Base-by-base conservation (phyloP, 1,140 invertebrate genomes). In the Maconellicoccus hirsutus region DNA sequence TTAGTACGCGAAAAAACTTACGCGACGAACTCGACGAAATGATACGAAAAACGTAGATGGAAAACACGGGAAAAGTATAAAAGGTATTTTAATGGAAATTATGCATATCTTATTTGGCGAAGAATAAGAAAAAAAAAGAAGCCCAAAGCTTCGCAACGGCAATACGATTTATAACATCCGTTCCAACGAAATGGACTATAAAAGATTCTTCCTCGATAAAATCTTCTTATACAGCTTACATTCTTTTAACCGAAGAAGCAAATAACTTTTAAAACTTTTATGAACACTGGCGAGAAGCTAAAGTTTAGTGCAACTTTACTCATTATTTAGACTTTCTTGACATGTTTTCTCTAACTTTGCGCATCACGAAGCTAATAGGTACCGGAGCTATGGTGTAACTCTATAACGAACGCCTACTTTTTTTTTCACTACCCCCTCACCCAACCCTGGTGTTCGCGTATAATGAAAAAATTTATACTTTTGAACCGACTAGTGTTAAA, bases 241-340 rank as follows among this genome's bases (percentile, higher is more conserved):
- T 66, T 66, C 61, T 66, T 66, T 66, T 26, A 66, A 66, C 61
- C 61, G 25, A 66, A 23, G 61, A 66, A 66, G 61, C 61, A 66
- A 66, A 66, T 66, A 66, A 66, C 61, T 66, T 66, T 66, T 66
- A 66, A 66, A 66, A 66, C 22, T 66, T 66, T 25, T 66, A 66
- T 26, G 19, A 66, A 66, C 61, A 66, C 61, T 66, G 25, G 25
- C 61, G 61, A 66, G 25, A 26, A 66, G 25, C 61, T 26, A 66
- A 66, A 66, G 61, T 66, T 66, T 25, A 26, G 22, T 26, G 10
- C 61, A 66, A 66, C 61, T 66, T 66, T 66, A 66, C 61, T 66
- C 61, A 66, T 66, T 66, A 66, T 66, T 66, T 66, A 66, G 61
- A 23, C 61, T 66, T 26, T 23, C 61, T 66, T 66, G 61, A 66